Conservation (phyloP, 2,797 vertebrate species). For the Cirrhinus mrigala region DNA sequence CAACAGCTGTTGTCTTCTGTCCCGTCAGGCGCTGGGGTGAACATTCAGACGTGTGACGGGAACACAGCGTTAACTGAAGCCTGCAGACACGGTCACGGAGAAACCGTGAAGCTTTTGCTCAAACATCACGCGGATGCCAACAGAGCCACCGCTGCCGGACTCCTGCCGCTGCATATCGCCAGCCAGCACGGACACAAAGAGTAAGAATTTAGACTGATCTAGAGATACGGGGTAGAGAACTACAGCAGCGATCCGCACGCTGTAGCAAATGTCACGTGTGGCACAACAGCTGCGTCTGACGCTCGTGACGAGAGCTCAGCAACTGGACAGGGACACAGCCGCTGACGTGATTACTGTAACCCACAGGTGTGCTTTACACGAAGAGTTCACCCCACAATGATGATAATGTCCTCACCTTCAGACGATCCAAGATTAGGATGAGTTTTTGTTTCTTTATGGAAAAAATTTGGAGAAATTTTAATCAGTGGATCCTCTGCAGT, state of each 20-base stretch:
- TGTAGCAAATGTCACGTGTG: neutral
- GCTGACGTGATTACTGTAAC: neutral
- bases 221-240: neutral
- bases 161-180: slow-evolving; percentile 91
- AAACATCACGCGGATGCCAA: slow-evolving; percentile 91
- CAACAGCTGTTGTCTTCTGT: slow-evolving; percentile 13
- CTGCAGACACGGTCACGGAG: slow-evolving; percentile 85
- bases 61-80: slow-evolving; percentile 91
- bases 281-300: neutral
- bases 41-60: slow-evolving; percentile 86
- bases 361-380: neutral
- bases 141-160: slow-evolving; percentile 84
- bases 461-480: neutral
- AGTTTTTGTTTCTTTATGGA: neutral
- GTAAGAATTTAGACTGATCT: slow-evolving; percentile 76
- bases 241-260: neutral
- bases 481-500: too few species aligned
- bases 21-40: slow-evolving; percentile 87
- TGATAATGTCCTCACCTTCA: neutral
- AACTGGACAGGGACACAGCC: neutral
- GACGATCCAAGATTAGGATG: neutral
- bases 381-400: neutral
- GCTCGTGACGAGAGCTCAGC: neutral
- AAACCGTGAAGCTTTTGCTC: slow-evolving; percentile 84
- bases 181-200: slow-evolving; percentile 87